Percentiles rank a stretch among this genome's conserved stretches.
Conservation (phyloP, 37 sponge, comb jelly and placozoan genomes). For the Ephydatia muelleri region DNA sequence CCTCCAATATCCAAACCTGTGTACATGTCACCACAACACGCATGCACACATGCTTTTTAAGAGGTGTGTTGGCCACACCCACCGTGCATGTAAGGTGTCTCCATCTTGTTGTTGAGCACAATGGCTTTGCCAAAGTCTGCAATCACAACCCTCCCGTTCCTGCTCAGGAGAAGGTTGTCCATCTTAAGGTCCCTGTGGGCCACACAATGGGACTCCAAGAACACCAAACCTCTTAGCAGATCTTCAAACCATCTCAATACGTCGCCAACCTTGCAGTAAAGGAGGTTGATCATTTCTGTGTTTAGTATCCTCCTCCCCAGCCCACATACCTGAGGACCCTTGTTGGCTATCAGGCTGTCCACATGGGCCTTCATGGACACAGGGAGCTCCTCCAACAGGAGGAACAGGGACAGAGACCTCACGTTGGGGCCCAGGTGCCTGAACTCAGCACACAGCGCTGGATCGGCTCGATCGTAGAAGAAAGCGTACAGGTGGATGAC, state of each 20-base stretch:
- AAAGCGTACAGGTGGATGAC: conserved; percentile 87
- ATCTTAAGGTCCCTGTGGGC: conserved; percentile 84
- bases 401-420: conserved; percentile 64
- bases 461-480: conserved; percentile 79
- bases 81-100: conserved; percentile 51
- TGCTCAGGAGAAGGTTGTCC: conserved; percentile 68
- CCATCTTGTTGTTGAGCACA: conserved; percentile 36
- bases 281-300: too few relatives aligned
- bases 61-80: neutral
- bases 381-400: conserved; percentile 74
- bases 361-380: conserved; percentile 55
- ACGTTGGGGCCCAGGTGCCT: conserved; percentile 12
- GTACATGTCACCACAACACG: neutral
- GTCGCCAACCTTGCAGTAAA: conserved; percentile 22
- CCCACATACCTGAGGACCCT: conserved; percentile 56
- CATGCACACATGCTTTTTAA: neutral
- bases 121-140: conserved; percentile 80
- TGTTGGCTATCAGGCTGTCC: conserved; percentile 14
- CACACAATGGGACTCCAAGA: conserved; percentile 57
- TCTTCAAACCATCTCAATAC: conserved; percentile 67
- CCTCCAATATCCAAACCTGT: conserved; percentile 62
- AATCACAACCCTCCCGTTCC: conserved; percentile 48
- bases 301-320: neutral
- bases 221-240: conserved; percentile 61
- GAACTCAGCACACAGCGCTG: conserved; percentile 31